Percentiles rank a stretch among this genome's conserved stretches.
Conservation (phyloP, 1,140 invertebrate species). For the Lasioglossum baleicum region DNA sequence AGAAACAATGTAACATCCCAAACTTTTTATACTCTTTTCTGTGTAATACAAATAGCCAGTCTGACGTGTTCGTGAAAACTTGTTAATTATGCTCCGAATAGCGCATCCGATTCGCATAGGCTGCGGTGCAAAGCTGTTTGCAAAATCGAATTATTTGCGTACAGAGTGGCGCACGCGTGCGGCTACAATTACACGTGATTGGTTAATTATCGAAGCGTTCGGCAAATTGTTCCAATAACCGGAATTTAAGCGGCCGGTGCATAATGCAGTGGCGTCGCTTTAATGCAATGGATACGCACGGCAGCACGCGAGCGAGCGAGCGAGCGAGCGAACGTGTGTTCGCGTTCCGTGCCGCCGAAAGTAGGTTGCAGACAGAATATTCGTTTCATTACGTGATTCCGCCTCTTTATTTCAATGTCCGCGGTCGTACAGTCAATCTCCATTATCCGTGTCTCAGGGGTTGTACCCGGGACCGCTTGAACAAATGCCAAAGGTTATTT, state of each 20-base stretch:
- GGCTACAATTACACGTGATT: constrained; percentile 20
- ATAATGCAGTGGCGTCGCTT: constrained; percentile 1
- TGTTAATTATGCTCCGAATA: no score
- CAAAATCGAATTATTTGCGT: constrained; percentile 15
- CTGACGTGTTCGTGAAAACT: no score
- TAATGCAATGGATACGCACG: not conserved
- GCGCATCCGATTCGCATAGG: not conserved
- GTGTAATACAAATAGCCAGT: no score
- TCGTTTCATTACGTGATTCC: constrained; percentile 41
- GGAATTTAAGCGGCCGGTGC: constrained; percentile 28
- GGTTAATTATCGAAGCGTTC: constrained; percentile 34
- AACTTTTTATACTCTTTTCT: no score
- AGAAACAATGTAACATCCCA: no score
- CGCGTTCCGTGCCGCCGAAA: not conserved
- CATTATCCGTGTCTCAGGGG: constrained; percentile 37
- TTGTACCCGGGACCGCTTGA: constrained; percentile 23
- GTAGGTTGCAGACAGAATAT: constrained; percentile 32
- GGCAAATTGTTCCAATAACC: constrained; percentile 28
- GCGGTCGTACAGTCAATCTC: constrained; percentile 33
- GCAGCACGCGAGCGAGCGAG: not conserved
- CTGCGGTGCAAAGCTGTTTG: not conserved
- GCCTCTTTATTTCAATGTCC: constrained; percentile 43
- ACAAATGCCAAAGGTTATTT: constrained; percentile 44
- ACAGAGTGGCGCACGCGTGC: not conserved
- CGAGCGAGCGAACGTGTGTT: no score